Conservation (phyloP, 2,797 vertebrate species). For the Hipposideros larvatus region DNA sequence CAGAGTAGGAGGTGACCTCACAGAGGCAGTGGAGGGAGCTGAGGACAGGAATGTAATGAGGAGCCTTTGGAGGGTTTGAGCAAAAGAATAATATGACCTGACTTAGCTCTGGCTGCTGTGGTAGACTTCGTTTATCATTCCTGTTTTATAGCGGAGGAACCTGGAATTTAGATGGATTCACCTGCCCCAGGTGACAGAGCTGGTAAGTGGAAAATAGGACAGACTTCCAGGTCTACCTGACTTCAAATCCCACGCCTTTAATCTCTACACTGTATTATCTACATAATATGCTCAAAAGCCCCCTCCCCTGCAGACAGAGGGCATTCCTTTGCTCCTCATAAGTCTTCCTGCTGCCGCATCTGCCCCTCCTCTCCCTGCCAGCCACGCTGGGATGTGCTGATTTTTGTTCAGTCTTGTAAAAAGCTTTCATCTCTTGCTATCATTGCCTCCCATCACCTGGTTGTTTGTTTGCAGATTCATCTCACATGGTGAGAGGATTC, state of each 20-base stretch:
- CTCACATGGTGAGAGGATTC: background rate
- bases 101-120: background rate
- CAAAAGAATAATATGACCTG: background rate
- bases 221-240: background rate
- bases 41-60: background rate
- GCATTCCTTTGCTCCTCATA: background rate
- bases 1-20: background rate
- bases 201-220: background rate
- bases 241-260: background rate
- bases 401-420: background rate
- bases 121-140: background rate
- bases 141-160: background rate
- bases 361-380: background rate
- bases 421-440: background rate
- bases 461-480: constrained; percentile 8
- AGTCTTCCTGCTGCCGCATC: background rate
- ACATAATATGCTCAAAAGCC: background rate
- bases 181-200: background rate
- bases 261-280: background rate
- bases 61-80: background rate
- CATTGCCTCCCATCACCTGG: rapidly evolving
- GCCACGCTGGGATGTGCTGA: background rate
- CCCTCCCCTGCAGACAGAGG: background rate
- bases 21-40: background rate
- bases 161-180: background rate